These are phyloP conservation scores for Tinea semifulvella DNA, from an alignment of 2,888 invertebrate genomes.

Conservation along the genomic window DNA sequence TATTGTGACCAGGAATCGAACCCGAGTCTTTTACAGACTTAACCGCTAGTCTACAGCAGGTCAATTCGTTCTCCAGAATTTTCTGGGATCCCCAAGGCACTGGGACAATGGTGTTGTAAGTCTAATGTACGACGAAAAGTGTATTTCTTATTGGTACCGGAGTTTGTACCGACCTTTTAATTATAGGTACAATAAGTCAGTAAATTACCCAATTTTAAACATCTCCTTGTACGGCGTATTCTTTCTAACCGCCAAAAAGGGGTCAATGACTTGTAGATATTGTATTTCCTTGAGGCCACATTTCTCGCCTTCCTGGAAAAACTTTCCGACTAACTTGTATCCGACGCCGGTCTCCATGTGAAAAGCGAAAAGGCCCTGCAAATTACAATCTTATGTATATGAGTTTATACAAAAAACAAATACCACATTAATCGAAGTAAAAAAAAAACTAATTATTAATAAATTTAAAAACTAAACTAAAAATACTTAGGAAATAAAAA, in stretches of 20 bases:
- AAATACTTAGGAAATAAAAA: too few relatives aligned
- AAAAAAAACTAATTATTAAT: neutral
- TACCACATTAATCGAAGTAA: neutral
- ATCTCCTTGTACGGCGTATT: conserved; percentile 70
- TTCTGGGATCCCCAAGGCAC: too few relatives aligned
- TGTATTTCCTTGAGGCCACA: conserved; percentile 75
- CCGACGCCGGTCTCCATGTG: conserved; percentile 73
- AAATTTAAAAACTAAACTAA: neutral
- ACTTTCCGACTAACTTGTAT: conserved; percentile 73
- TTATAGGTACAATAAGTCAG: neutral
- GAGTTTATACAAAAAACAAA: neutral
- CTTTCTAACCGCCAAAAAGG: conserved; percentile 70
- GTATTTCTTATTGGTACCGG: too few relatives aligned
- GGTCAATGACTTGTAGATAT: conserved; percentile 69
- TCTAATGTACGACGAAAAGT: too few relatives aligned
- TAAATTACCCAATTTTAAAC: conserved; percentile 67
- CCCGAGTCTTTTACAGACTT: too few relatives aligned
- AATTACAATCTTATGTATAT: conserved; percentile 7
- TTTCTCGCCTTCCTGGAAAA: conserved; percentile 74
- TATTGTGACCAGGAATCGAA: too few relatives aligned
- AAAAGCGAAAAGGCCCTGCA: conserved; percentile 70
- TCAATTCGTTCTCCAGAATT: too few relatives aligned
- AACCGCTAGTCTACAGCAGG: too few relatives aligned
- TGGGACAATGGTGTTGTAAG: too few relatives aligned
- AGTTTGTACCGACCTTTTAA: too few relatives aligned